Evolutionary conservation across 2,797 vertebrate genomes (phyloP).

Genomic region (Vultur gryphus): DNA sequence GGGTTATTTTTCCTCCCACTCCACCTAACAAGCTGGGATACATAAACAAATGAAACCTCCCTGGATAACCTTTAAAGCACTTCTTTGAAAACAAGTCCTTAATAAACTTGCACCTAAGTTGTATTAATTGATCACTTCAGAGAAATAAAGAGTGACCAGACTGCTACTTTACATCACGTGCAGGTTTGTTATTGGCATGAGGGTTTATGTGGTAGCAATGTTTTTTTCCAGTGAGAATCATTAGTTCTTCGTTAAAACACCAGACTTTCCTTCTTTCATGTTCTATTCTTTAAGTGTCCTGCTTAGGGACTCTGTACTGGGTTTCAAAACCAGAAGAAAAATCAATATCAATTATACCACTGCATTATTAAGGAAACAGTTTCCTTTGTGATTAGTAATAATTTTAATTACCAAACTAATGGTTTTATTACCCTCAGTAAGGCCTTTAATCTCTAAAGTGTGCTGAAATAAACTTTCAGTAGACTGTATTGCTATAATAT

Average conservation of each 20-base stretch:
- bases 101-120: neutral
- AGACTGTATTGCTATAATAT: neutral
- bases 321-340: conserved; percentile 20
- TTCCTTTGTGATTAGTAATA: conserved; percentile 44
- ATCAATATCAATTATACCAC: conserved; percentile 47
- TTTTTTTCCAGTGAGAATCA: neutral
- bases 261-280: neutral
- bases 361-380: conserved; percentile 16
- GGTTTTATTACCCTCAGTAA: neutral
- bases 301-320: neutral
- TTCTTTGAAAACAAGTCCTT: neutral
- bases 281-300: neutral
- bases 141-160: conserved; percentile 1
- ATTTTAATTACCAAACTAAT: conserved; percentile 54
- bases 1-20: neutral
- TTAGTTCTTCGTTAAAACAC: neutral
- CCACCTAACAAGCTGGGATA: neutral
- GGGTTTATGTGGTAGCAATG: neutral
- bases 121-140: conserved; percentile 30
- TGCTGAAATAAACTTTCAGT: neutral
- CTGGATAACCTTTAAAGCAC: neutral
- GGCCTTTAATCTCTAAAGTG: conserved; percentile 9
- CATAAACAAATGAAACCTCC: neutral
- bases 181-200: neutral
- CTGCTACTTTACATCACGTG: neutral